Percentiles rank a stretch among this genome's conserved stretches.
Evolutionary conservation across 1,140 invertebrate genomes (phyloP).

Genomic region (Leptopilina boulardi): DNA sequence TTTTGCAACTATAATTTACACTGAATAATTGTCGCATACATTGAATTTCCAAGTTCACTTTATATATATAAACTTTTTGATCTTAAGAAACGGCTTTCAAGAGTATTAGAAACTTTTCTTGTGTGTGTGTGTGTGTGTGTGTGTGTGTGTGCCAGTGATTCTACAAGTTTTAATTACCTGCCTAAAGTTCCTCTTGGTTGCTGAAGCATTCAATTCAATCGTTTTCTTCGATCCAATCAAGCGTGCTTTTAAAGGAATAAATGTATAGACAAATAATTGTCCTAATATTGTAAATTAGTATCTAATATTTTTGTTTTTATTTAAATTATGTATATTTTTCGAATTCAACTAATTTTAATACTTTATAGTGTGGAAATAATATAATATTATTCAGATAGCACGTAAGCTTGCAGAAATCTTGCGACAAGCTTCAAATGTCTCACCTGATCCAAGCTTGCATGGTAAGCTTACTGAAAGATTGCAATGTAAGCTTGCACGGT

Average conservation of each 20-base stretch:
- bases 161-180: constrained; percentile 30
- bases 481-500: too few relatives aligned
- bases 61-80: constrained; percentile 28
- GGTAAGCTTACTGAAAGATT: too few relatives aligned
- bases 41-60: not conserved
- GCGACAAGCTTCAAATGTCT: too few relatives aligned
- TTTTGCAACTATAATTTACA: not conserved
- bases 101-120: constrained; percentile 25
- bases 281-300: not conserved
- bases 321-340: not conserved
- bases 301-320: too few relatives aligned
- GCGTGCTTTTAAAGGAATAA: not conserved
- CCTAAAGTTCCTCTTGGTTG: constrained; percentile 4
- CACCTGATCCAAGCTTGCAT: too few relatives aligned
- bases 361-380: too few relatives aligned
- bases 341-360: too few relatives aligned
- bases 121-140: too few relatives aligned
- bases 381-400: too few relatives aligned
- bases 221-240: constrained; percentile 24
- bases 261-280: constrained; percentile 22
- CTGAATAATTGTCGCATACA: not conserved
- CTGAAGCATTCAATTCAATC: constrained; percentile 24
- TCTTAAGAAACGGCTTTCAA: constrained; percentile 7
- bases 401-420: too few relatives aligned
- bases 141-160: too few relatives aligned